A percentile compares a stretch with the other conserved stretches of the same genome.
phyloP scores from a whole-genome alignment of 1,140 invertebrate species.

The Idris sp. region DNA sequence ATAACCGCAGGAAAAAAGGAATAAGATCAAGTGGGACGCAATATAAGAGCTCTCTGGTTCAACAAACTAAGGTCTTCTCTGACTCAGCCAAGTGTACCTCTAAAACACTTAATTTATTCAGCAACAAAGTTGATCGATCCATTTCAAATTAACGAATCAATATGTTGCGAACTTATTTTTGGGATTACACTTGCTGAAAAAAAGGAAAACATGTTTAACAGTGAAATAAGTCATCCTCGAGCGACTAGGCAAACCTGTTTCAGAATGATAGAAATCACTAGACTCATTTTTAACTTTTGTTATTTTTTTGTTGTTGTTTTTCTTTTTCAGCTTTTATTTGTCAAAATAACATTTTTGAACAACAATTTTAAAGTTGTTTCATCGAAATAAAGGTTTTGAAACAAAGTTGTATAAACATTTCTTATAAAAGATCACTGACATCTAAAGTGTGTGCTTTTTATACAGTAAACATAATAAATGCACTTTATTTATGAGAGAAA shows the following conservation, averaged over 20 bases:
- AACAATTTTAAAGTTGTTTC: no score
- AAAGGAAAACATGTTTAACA: constrained; percentile 35
- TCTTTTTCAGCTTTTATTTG: constrained; percentile 3
- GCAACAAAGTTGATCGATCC: constrained; percentile 50
- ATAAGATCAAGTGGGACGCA: constrained; percentile 54
- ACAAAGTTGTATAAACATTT: no score
- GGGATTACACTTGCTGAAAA: constrained; percentile 31
- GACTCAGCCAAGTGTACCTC: constrained; percentile 49
- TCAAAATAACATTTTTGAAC: no score
- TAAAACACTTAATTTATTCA: constrained; percentile 70
- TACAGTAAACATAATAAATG: no score
- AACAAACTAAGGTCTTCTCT: constrained; percentile 42
- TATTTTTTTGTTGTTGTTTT: no score
- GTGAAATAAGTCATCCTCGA: constrained; percentile 38
- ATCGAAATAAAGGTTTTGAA: no score
- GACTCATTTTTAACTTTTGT: not conserved
- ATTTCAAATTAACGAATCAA: constrained; percentile 55
- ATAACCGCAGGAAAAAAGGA: constrained; percentile 62
- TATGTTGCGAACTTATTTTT: constrained; percentile 45
- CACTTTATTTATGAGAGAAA: no score
- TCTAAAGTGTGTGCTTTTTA: no score
- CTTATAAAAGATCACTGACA: no score
- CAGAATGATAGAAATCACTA: constrained; percentile 33
- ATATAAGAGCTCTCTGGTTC: constrained; percentile 15
- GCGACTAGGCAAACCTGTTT: constrained; percentile 33